A percentile compares a stretch with the other conserved stretches of the same genome.
Conservation (phyloP, 2,888 invertebrate species). For the Chamaedrilus cognettii region DNA sequence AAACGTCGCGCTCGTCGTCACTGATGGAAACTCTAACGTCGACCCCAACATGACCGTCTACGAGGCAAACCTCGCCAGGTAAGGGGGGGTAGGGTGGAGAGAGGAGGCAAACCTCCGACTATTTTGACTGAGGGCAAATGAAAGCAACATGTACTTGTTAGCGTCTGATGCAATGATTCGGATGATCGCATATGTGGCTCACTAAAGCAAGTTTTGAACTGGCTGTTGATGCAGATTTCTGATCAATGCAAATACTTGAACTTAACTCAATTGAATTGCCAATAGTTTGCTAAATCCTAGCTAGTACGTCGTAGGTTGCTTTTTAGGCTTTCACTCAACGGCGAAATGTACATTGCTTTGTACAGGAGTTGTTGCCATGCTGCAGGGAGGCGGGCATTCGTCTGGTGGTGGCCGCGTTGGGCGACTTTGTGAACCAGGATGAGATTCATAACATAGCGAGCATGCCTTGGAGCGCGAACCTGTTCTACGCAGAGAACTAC, state of each 20-base stretch:
- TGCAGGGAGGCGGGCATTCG: background rate
- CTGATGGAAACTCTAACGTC: slow-evolving; percentile 51
- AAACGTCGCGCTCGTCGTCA: slow-evolving; percentile 48
- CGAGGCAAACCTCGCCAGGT: slow-evolving; percentile 40
- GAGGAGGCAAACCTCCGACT: too few species aligned
- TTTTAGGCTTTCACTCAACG: too few species aligned
- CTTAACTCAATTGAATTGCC: too few species aligned
- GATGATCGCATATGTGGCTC: too few species aligned
- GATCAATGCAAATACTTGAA: too few species aligned
- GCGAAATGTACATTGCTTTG: background rate
- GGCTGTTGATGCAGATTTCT: too few species aligned
- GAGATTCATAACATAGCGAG: slow-evolving; percentile 52
- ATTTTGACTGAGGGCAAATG: too few species aligned
- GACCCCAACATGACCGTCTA: slow-evolving; percentile 47
- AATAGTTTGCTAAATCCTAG: too few species aligned
- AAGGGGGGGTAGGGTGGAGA: slow-evolving; percentile 12
- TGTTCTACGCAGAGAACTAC: slow-evolving; percentile 46
- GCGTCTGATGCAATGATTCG: too few species aligned
- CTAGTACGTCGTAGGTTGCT: too few species aligned
- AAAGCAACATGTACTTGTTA: too few species aligned
- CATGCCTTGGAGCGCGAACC: slow-evolving; percentile 45
- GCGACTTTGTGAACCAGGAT: slow-evolving; percentile 33
- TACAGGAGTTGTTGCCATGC: background rate
- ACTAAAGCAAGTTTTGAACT: too few species aligned
- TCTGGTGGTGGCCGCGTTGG: slow-evolving; percentile 19